A percentile compares a stretch with the other conserved stretches of the same genome.
phyloP scores from a whole-genome alignment of 2,797 vertebrate genomes.

The Catharus ustulatus region DNA sequence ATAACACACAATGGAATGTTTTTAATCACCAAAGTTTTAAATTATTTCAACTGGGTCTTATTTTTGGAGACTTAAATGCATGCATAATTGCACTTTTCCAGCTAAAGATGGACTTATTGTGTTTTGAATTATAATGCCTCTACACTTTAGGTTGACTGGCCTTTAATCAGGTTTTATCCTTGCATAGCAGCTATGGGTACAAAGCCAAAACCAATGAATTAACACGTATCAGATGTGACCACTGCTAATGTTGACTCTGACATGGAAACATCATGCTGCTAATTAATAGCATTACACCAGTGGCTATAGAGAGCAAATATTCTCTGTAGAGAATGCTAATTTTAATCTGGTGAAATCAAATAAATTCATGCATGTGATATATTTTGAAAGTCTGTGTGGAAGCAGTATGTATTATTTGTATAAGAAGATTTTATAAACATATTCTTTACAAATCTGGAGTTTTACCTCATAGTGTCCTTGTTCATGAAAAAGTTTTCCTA shows the following conservation, averaged over 20 bases:
- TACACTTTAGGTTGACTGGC: not conserved
- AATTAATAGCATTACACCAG: not conserved
- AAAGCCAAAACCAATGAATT: not conserved
- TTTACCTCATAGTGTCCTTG: constrained; percentile 94
- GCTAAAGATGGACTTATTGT: not conserved
- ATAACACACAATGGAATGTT: not conserved
- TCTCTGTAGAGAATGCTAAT: not conserved
- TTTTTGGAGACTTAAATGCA: not conserved
- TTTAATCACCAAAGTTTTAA: not conserved
- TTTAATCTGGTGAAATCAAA: not conserved
- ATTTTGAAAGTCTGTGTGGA: not conserved
- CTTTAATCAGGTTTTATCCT: not conserved
- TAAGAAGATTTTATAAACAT: not conserved
- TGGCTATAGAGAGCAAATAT: not conserved
- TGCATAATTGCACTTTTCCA: not conserved
- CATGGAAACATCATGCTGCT: not conserved
- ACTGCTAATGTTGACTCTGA: not conserved
- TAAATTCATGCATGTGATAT: not conserved
- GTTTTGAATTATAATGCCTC: not conserved
- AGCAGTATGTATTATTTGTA: not conserved
- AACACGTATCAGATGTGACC: not conserved
- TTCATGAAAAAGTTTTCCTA: constrained; percentile 96
- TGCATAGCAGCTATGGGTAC: not conserved
- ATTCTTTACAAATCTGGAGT: not conserved
- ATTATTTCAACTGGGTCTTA: not conserved